Evolutionary conservation across 2,113 vertebrate species (phyloP).

Genomic region (Epinephelus fuscoguttatus): DNA sequence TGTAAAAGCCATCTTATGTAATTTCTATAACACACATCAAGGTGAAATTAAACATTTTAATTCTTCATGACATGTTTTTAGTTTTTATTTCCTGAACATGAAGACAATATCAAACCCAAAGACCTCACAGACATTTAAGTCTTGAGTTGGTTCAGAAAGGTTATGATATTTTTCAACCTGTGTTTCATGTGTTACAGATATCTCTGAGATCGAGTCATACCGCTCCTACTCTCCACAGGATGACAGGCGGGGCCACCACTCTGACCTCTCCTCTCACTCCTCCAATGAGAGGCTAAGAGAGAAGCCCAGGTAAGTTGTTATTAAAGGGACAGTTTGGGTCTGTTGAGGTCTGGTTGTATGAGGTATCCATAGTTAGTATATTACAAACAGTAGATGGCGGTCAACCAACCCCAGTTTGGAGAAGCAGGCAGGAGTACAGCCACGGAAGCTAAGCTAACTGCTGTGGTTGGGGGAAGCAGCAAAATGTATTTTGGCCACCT

Average conservation of each 20-base stretch:
- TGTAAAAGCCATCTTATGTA: constrained; percentile 2
- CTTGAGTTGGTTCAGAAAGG: neutral
- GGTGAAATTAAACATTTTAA: neutral
- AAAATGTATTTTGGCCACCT: no score
- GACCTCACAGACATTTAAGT: neutral
- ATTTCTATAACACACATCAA: constrained; percentile 3
- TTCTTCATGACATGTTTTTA: neutral
- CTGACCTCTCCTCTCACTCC: constrained; percentile 94
- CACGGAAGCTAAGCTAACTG: no score
- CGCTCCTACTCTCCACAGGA: constrained; percentile 95
- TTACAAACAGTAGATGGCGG: no score
- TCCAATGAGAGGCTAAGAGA: constrained; percentile 69
- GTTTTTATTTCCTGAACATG: neutral
- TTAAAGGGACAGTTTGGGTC: no score
- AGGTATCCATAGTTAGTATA: no score
- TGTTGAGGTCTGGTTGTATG: no score
- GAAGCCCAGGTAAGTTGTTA: constrained; percentile 86
- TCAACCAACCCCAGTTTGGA: no score
- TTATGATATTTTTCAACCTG: neutral
- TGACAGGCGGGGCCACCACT: constrained; percentile 89
- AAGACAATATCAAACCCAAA: neutral
- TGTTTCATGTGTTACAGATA: constrained; percentile 84
- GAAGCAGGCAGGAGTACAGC: no score
- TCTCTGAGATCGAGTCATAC: constrained; percentile 98
- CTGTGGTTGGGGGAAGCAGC: no score